These are phyloP conservation scores for Drosophila merina DNA, from an alignment of 2,888 invertebrate genomes.

Conservation along the genomic window DNA sequence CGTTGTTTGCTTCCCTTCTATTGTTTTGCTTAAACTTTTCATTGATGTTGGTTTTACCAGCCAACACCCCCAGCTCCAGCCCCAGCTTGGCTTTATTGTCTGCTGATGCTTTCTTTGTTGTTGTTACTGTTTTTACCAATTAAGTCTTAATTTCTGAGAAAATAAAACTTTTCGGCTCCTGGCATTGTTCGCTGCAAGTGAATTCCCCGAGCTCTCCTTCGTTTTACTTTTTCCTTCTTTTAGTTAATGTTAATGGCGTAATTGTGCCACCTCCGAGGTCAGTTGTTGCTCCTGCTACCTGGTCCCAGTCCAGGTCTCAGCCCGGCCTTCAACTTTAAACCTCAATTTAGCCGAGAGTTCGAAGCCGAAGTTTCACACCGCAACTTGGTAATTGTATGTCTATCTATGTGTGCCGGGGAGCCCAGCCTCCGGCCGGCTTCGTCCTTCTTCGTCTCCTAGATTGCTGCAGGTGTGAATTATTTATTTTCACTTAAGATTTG, in stretches of 20 bases:
- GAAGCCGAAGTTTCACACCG: constrained; percentile 70
- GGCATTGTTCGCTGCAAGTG: constrained; percentile 65
- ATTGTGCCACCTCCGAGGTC: constrained; percentile 57
- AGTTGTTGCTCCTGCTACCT: constrained; percentile 17
- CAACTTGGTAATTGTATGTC: constrained; percentile 54
- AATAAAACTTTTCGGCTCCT: constrained; percentile 75
- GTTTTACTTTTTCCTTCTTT: constrained; percentile 10
- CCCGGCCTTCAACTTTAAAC: constrained; percentile 57
- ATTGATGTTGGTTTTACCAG: constrained; percentile 73
- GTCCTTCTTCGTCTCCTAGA: constrained; percentile 40
- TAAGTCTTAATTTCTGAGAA: constrained; percentile 79
- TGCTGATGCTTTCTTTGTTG: constrained; percentile 38
- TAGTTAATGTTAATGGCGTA: constrained; percentile 50
- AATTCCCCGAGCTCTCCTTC: constrained; percentile 8
- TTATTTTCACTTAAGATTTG: constrained; percentile 81
- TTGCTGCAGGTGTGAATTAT: constrained; percentile 82
- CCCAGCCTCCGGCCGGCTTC: constrained; percentile 19
- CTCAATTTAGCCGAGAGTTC: constrained; percentile 65
- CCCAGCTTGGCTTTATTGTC: constrained; percentile 16
- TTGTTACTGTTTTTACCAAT: constrained; percentile 76
- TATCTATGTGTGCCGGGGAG: constrained; percentile 18
- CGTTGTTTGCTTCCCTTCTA: constrained; percentile 72
- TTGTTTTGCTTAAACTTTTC: constrained; percentile 78
- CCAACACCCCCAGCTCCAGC: constrained; percentile 42
- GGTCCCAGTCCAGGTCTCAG: constrained; percentile 22